Base-by-base conservation (phyloP, 1,140 invertebrate species). In the Ceratosolen solmsi region DNA sequence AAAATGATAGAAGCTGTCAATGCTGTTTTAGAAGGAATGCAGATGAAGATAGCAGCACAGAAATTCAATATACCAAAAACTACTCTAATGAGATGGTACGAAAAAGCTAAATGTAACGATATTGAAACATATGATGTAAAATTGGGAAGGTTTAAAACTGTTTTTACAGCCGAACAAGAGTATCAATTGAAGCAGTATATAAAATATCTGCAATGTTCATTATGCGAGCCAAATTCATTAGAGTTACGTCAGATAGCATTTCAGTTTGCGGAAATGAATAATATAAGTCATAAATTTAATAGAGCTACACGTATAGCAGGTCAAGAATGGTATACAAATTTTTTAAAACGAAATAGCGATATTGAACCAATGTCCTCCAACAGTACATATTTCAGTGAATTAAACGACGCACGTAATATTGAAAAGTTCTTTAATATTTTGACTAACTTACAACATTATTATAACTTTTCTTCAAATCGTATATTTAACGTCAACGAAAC, bases 241-340 rank as follows among this genome's bases (percentile, higher is more conserved):
- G 36, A 75, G 17, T 20, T 60, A 20, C 30, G 30, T 22, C 13
- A n/a, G 13, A 56, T 58, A 74, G 51, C 30, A n/a, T 74, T 74
- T 58, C 46, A 74, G 20, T 74, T 33, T 58, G 72, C 51, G n/a
- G 51, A 74, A 56, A 36, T 36, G 30, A 74, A 74, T 58, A 36
- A 56, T 58, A 38, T 74, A 22, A 15, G n/a, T n/a, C 13, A 25
- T 27, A 74, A 13, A 22, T 54, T 36, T 74, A 54, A n/a, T n/a
- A n/a, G n/a, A n/a, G n/a, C n/a, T n/a, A n/a, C n/a, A n/a, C n/a
- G n/a, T n/a, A n/a, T n/a, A n/a, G n/a, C n/a, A n/a, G n/a, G n/a
- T n/a, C n/a, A n/a, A n/a, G n/a, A n/a, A n/a, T n/a, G n/a, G n/a
- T n/a, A n/a, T n/a, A n/a, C n/a, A n/a, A n/a, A n/a, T n/a, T n/a